Conservation (phyloP, 2,797 vertebrate genomes). For the Salarias fasciatus region DNA sequence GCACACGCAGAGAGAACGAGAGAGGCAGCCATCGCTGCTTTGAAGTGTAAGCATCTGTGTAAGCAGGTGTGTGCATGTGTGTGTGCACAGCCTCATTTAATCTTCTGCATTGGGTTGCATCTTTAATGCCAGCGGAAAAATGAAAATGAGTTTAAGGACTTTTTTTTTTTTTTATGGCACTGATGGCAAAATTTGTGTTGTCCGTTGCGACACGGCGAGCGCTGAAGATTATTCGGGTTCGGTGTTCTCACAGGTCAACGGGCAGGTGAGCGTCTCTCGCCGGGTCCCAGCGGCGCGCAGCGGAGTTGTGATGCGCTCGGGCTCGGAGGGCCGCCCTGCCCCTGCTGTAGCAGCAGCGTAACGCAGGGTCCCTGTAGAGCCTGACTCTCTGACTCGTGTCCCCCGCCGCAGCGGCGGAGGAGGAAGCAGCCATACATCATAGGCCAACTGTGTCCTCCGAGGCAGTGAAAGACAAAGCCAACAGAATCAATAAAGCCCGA, state of each 20-base stretch:
- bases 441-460: slow-evolving; percentile 69
- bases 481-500: slow-evolving; percentile 74
- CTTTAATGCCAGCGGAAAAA: slow-evolving; percentile 40
- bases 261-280: slow-evolving; percentile 42
- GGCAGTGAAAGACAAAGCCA: slow-evolving; percentile 69
- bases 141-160: slow-evolving; percentile 41
- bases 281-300: slow-evolving; percentile 44
- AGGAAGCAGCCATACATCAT: slow-evolving; percentile 74
- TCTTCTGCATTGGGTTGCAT: slow-evolving; percentile 24
- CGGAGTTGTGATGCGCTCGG: slow-evolving; percentile 53
- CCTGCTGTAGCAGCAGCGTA: slow-evolving; percentile 45
- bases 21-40: slow-evolving; percentile 69
- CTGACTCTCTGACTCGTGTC: slow-evolving; percentile 64
- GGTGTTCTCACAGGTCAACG: slow-evolving; percentile 52
- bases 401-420: slow-evolving; percentile 47
- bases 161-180: too few species aligned
- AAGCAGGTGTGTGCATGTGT: slow-evolving; percentile 25
- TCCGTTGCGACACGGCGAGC: slow-evolving; percentile 32
- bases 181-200: slow-evolving; percentile 44
- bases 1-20: slow-evolving; percentile 21
- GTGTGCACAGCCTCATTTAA: slow-evolving; percentile 28
- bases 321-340: slow-evolving; percentile 39
- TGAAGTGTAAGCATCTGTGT: slow-evolving; percentile 64
- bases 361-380: slow-evolving; percentile 56
- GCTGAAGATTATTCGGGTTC: slow-evolving; percentile 44